Percentiles rank a stretch among this genome's conserved stretches.
phyloP scores from a whole-genome alignment of 2,113 vertebrate genomes.

The Odobenus rosmarus region DNA sequence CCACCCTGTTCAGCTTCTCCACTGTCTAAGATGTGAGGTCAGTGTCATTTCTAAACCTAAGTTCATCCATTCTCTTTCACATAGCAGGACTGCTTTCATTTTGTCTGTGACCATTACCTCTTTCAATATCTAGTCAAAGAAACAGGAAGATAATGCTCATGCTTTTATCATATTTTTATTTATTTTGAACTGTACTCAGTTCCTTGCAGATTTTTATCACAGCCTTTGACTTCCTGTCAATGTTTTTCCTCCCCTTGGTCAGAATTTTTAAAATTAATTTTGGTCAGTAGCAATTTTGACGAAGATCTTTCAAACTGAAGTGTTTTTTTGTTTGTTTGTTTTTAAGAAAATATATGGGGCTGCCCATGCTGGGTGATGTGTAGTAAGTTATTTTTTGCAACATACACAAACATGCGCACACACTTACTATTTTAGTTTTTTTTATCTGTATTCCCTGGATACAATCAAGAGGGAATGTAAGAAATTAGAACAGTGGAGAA shows the following conservation, averaged over 20 bases:
- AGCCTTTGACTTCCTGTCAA: not conserved
- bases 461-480: not conserved
- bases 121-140: constrained; percentile 6
- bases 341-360: not conserved
- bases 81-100: not conserved
- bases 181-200: not conserved
- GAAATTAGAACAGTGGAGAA: not conserved
- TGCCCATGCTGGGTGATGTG: rapidly evolving
- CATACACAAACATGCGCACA: not conserved
- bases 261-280: constrained; percentile 19
- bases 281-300: not conserved
- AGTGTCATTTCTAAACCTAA: not conserved
- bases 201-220: not conserved
- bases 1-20: not conserved
- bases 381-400: not conserved
- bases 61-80: not conserved
- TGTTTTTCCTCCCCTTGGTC: not conserved
- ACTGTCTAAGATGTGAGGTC: not conserved
- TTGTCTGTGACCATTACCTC: not conserved
- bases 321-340: not conserved
- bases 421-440: not conserved
- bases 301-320: not conserved
- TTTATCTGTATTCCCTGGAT: not conserved
- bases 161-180: not conserved
- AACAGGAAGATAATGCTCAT: not conserved